These are phyloP conservation scores for Xiphorhynchus elegans DNA, from an alignment of 2,113 vertebrate species.

Conservation along the genomic window DNA sequence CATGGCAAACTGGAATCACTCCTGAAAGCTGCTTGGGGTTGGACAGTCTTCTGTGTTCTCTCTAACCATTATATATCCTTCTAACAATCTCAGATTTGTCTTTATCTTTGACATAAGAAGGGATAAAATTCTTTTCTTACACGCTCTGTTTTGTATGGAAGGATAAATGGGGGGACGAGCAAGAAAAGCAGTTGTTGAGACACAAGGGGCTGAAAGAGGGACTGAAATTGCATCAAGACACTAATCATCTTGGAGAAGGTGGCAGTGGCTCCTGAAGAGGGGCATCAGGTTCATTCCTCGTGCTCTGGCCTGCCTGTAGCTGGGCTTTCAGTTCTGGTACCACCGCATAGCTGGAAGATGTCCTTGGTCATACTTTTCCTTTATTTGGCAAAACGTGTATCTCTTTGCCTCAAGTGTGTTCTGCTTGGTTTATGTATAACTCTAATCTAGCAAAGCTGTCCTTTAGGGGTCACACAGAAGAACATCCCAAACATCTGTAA, in stretches of 20 bases:
- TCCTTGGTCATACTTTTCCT: background rate
- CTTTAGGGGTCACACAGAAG: background rate
- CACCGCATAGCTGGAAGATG: accelerated
- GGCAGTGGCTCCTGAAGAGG: background rate
- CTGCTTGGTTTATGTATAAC: background rate
- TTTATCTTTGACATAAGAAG: background rate
- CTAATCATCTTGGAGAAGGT: background rate
- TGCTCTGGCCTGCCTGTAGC: background rate
- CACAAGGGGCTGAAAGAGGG: background rate
- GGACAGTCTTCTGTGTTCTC: background rate
- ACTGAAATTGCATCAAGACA: background rate
- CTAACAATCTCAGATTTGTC: background rate
- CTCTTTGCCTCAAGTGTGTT: background rate
- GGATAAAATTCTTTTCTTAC: background rate
- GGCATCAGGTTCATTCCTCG: accelerated
- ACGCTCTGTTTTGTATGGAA: accelerated
- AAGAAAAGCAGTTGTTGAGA: background rate
- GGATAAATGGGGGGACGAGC: background rate
- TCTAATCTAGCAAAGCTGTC: background rate
- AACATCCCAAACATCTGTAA: background rate
- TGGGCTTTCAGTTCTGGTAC: background rate
- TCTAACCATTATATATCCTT: background rate
- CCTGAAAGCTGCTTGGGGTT: background rate
- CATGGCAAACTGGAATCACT: background rate
- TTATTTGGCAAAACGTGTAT: background rate